These are phyloP conservation scores for Aegithalos caudatus DNA, from an alignment of 2,113 vertebrate species.

Conservation along the genomic window DNA sequence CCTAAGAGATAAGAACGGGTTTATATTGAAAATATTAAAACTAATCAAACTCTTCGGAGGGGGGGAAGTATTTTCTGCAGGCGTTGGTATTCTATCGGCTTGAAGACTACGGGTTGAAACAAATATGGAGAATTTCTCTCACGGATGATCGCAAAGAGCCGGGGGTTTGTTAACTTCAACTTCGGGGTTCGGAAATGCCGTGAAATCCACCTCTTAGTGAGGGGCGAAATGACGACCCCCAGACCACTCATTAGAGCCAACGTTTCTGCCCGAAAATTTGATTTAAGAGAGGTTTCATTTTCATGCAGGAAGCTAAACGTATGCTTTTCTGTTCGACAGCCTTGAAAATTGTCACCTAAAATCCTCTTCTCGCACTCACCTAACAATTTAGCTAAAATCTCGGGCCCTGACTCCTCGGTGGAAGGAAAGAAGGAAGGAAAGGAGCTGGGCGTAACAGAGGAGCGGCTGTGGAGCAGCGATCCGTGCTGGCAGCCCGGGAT, in stretches of 20 bases:
- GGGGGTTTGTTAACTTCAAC: neutral
- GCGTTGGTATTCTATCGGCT: neutral
- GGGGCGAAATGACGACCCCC: neutral
- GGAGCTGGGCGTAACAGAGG: neutral
- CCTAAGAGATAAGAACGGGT: neutral
- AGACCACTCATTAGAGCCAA: neutral
- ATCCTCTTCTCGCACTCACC: neutral
- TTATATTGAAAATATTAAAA: neutral
- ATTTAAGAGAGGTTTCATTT: conserved; percentile 1
- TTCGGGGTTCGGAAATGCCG: neutral
- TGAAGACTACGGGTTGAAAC: neutral
- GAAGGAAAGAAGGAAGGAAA: neutral
- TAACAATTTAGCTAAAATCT: neutral
- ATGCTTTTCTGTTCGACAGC: neutral
- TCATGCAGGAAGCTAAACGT: neutral
- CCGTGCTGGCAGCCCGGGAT: neutral
- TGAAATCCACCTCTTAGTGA: neutral
- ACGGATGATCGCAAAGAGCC: neutral
- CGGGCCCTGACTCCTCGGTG: neutral
- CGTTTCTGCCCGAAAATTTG: neutral
- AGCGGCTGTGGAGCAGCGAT: neutral
- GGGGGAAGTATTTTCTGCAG: neutral
- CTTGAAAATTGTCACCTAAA: neutral
- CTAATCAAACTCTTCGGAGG: neutral
- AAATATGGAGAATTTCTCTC: neutral